phyloP scores from a whole-genome alignment of 2,888 invertebrate genomes.

The Vandiemenella viatica region DNA sequence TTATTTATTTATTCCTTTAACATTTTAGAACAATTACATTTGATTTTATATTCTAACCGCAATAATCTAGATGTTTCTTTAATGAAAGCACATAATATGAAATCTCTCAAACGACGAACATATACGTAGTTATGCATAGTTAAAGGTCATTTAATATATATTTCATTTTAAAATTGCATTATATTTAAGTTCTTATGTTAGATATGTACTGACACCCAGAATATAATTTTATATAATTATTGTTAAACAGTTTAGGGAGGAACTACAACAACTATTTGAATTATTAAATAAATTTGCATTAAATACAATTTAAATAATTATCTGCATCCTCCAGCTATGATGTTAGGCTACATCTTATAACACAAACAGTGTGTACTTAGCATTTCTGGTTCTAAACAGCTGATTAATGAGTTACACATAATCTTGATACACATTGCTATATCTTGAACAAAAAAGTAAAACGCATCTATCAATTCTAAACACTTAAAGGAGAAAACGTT shows the following conservation, averaged over 20 bases:
- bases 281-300: not conserved
- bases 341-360: too few relatives aligned
- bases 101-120: conserved; percentile 2
- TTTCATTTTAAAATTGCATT: not conserved
- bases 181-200: not conserved
- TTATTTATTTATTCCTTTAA: conserved; percentile 3
- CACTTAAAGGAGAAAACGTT: too few relatives aligned
- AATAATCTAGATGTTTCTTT: not conserved
- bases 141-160: not conserved
- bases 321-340: too few relatives aligned
- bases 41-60: conserved; percentile 3
- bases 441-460: too few relatives aligned
- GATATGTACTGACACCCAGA: not conserved
- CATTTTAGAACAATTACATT: not conserved
- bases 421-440: too few relatives aligned
- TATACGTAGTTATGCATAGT: conserved; percentile 1
- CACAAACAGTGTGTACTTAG: too few relatives aligned
- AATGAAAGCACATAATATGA: conserved; percentile 3
- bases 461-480: too few relatives aligned
- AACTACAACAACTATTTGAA: not conserved
- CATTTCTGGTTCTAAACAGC: too few relatives aligned
- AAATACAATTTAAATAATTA: too few relatives aligned
- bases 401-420: too few relatives aligned
- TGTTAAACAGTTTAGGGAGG: not conserved
- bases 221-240: not conserved